Evolutionary conservation across 2,797 vertebrate genomes (phyloP), one percentile per base, ranked within the genome.

Genomic region (Triplophysa yarkandensis): DNA sequence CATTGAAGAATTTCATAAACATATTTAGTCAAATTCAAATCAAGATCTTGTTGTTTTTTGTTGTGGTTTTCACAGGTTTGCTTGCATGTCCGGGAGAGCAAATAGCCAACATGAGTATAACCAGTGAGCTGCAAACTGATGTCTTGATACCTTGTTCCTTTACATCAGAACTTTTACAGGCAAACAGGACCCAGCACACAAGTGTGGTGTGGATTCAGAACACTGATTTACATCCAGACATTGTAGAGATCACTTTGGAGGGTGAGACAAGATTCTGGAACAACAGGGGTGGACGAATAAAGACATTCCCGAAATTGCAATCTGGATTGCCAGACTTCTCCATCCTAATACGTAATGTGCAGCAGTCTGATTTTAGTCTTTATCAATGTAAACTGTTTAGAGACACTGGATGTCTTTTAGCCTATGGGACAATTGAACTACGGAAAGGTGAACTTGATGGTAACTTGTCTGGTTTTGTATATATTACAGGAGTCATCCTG

Each of bases 101-200:
- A 43, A 21, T 60, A 23, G 6, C 4, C 30, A 50, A 19, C 25
- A 17, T 13, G 4, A 75, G n/a, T 36, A 10, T 68, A 58, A 25
- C 55, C 14, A 34, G 63, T 61, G 55, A 50, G 39, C 69, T 78
- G 46, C 34, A 62, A 13, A 54, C 62, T 72, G 76, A 72, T 6
- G 54, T 71, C 43, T 39, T 67, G 16, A 69, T 72, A 34, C 76
- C 69, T 7, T 78, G 77, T 43, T 28, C 5, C 8, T 63, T 73
- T 46, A 14, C 44, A 14, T 28, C 44, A 17, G 27, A 17, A 34
- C 46, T 68, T 34, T 50, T 73, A 16, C 14, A 66, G 25, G 32
- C 21, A 68, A 41, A 52, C 34, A 19, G 0, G 32, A 44, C 23
- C 14, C n/a, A 39, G n/a, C 14, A 30, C 4, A 1, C 28, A 11